phyloP scores from a whole-genome alignment of 2,888 invertebrate genomes.

The Liposcelis brunnea region DNA sequence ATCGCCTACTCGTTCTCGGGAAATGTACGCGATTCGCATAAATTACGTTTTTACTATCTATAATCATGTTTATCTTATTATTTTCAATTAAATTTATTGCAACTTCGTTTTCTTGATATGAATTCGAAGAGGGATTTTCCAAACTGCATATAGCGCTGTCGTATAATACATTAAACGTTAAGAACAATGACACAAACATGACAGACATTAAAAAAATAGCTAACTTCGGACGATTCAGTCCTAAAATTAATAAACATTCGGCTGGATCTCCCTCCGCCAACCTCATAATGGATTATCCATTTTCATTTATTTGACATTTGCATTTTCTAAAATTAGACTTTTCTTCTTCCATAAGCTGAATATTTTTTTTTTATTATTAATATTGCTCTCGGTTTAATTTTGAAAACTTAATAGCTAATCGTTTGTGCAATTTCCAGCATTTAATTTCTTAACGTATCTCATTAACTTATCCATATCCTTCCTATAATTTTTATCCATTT shows the following conservation, averaged over 20 bases:
- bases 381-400: too few species aligned
- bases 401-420: too few species aligned
- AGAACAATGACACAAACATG: slow-evolving; percentile 62
- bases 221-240: slow-evolving; percentile 68
- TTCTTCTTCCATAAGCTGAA: too few species aligned
- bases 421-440: too few species aligned
- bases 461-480: too few species aligned
- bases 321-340: not conserved
- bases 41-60: too few species aligned
- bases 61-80: not conserved
- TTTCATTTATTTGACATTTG: not conserved
- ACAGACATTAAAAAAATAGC: slow-evolving; percentile 63
- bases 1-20: slow-evolving; percentile 40
- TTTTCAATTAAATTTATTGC: not conserved
- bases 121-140: slow-evolving; percentile 31
- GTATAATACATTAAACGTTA: slow-evolving; percentile 70
- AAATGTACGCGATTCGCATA: slow-evolving; percentile 32
- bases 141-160: slow-evolving; percentile 70
- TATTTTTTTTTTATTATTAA: too few species aligned
- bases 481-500: too few species aligned
- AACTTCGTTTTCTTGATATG: slow-evolving; percentile 22
- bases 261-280: slow-evolving; percentile 68
- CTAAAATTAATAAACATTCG: slow-evolving; percentile 69
- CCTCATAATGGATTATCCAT: slow-evolving; percentile 34
- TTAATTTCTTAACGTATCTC: too few species aligned